Evolutionary conservation across 1,140 invertebrate species (phyloP), one percentile per base, ranked within the genome.

Genomic region (Diuraphis noxia): DNA sequence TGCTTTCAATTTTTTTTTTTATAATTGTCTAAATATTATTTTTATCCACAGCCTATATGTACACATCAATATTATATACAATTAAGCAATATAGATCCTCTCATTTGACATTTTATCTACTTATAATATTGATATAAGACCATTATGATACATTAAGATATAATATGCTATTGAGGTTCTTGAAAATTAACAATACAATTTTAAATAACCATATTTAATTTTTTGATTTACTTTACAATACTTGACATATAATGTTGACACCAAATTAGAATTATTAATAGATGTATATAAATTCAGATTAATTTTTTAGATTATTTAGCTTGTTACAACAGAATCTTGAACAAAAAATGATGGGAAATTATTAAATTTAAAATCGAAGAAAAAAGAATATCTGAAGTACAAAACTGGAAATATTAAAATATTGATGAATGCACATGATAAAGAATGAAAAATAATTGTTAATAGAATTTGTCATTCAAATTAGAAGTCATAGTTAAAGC

Each of bases 21-120:
- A 43, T 79, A 90, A 90, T 90, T 90, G 63, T 90, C 88, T 90
- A 90, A 90, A 46, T 90, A 77, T 79, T 90, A 90, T 43, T 90
- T 63, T 89, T 46, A 79, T 90, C 88, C 88, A 90, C 88, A 90
- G 88, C 63, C 88, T 79, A 90, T 90, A 90, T 79, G 63, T 90
- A 90, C 88, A 90, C 52, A 77, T 30, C 88, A 79, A 90, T 89
- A 90, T 43, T 90, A 79, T 90, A 79, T 79, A 77, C 56, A 72
- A 79, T 77, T 36, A 46, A 90, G 56, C 43, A 90, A 79, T 90
- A 77, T 90, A 90, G 63, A 90, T 90, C 40, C 30, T 90, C 40
- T 46, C 3, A 77, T 90, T 90, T 79, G 72, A 77, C 9, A 90
- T 90, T 41, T 90, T 30, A n/a, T 90, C 88, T 63, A 86, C 38